Percentiles rank a stretch among this genome's conserved stretches.
Conservation (phyloP, 2,797 vertebrate species). For the Decapterus maruadsi region DNA sequence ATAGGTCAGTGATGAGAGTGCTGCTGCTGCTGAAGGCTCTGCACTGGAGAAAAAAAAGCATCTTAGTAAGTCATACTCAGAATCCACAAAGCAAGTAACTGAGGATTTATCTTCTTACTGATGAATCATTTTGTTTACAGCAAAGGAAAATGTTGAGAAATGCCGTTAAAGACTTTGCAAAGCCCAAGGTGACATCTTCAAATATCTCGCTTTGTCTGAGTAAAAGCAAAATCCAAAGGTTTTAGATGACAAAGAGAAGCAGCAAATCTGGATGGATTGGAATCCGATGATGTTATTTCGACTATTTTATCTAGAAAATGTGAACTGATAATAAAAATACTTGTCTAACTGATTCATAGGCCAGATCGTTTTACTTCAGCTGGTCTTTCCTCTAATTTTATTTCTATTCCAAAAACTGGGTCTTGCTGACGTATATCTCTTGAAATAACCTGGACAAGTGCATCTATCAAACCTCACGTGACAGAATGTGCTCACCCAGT, state of each 20-base stretch:
- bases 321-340: neutral
- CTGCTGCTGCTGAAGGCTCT: constrained; percentile 29
- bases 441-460: neutral
- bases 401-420: neutral
- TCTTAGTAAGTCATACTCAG: neutral
- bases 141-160: neutral
- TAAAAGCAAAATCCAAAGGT: neutral
- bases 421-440: neutral
- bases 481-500: constrained; percentile 12
- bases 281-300: neutral
- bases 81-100: neutral
- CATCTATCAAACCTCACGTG: constrained; percentile 15
- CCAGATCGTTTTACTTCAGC: neutral
- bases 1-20: constrained; percentile 34
- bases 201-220: neutral
- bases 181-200: neutral
- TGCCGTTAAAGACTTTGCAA: neutral
- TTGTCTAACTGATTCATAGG: neutral
- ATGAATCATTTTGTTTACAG: neutral
- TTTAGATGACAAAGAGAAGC: neutral
- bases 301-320: neutral
- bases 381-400: neutral
- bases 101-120: neutral
- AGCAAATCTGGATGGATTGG: neutral
- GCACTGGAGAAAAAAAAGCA: constrained; percentile 38